Conservation (phyloP, 2,888 invertebrate genomes). For the Chrysopilus asiliformis region DNA sequence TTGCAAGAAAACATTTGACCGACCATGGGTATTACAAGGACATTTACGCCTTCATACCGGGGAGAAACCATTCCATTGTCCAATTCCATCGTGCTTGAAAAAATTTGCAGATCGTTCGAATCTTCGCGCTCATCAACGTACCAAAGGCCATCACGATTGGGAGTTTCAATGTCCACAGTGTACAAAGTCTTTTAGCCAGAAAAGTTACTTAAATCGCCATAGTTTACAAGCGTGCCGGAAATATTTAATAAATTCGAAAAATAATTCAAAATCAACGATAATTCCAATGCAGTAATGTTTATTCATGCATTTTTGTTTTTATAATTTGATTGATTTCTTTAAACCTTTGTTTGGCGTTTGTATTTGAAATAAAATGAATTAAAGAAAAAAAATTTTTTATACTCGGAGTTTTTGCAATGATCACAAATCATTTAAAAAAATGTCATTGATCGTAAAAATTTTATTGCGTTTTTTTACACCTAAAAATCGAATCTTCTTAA, state of each 20-base stretch:
- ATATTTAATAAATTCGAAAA: conserved; percentile 26
- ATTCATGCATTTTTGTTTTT: no score
- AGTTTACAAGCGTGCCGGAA: conserved; percentile 51
- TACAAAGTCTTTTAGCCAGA: conserved; percentile 55
- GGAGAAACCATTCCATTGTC: conserved; percentile 55
- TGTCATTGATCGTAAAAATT: no score
- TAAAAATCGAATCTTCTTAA: no score
- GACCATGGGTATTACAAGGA: conserved; percentile 56
- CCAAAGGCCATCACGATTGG: conserved; percentile 56
- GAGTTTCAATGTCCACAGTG: conserved; percentile 51
- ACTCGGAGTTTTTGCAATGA: no score
- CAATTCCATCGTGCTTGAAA: conserved; percentile 44
- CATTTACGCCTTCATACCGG: conserved; percentile 56
- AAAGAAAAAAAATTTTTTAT: no score
- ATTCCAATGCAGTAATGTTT: no score
- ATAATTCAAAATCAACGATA: no score
- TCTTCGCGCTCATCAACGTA: conserved; percentile 56
- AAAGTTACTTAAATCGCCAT: conserved; percentile 51
- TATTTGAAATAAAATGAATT: no score
- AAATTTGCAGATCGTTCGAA: conserved; percentile 57
- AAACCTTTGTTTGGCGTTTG: no score
- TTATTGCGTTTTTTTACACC: no score
- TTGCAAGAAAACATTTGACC: conserved; percentile 52
- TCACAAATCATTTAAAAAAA: no score
- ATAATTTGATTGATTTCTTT: no score